Evolutionary conservation across 2,797 vertebrate genomes (phyloP).

Genomic region (Melopsittacus undulatus): DNA sequence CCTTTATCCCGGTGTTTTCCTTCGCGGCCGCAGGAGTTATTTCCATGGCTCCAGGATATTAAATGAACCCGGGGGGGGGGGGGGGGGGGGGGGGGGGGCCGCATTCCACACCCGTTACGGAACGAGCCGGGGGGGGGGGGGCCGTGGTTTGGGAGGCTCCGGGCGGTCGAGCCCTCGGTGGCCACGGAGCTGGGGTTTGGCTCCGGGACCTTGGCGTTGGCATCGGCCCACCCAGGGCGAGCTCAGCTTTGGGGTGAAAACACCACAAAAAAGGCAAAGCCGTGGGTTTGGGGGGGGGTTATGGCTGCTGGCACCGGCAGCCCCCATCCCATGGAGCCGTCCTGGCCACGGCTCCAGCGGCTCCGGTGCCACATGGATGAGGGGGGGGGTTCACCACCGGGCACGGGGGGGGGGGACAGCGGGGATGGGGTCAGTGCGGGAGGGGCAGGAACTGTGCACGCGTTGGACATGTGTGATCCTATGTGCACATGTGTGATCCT

Average conservation of each 20-base stretch:
- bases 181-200: background rate
- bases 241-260: background rate
- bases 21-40: conserved; percentile 82
- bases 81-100: too few relatives aligned
- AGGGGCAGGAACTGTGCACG: background rate
- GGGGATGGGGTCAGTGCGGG: background rate
- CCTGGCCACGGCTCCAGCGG: too few relatives aligned
- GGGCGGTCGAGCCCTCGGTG: conserved; percentile 24
- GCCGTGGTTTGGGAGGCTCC: conserved; percentile 32
- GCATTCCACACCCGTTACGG: conserved; percentile 81
- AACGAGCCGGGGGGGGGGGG: conserved; percentile 58
- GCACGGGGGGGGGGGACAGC: too few relatives aligned
- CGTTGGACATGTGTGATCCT: too few relatives aligned
- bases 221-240: conserved; percentile 16
- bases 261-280: background rate
- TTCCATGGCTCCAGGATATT: conserved; percentile 86
- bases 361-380: fast-evolving
- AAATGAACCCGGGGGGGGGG: too few relatives aligned
- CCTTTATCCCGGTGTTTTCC: conserved; percentile 53
- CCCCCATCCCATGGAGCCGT: too few relatives aligned
- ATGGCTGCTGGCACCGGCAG: fast-evolving
- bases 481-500: too few relatives aligned
- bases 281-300: too few relatives aligned
- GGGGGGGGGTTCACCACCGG: too few relatives aligned
- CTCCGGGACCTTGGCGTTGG: background rate